Percentiles rank a stretch among this genome's conserved stretches.
Evolutionary conservation across 2,113 vertebrate species (phyloP).

Genomic region (Anhinga rufa): DNA sequence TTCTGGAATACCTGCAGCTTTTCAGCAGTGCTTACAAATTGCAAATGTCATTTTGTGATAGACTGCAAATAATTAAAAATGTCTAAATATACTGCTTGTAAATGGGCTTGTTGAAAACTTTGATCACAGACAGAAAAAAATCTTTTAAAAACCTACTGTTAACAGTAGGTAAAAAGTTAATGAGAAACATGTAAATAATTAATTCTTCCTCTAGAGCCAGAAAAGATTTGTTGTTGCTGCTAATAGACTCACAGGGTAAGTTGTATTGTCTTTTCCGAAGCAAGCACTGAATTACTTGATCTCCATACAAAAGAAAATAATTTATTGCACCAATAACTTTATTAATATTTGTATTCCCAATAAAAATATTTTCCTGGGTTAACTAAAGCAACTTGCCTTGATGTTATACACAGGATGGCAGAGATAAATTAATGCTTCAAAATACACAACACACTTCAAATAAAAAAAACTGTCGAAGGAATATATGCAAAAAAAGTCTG

Average conservation of each 20-base stretch:
- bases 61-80: conserved; percentile 45
- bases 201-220: conserved; percentile 41
- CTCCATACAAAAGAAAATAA: not conserved
- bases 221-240: conserved; percentile 24
- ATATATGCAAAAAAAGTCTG: not conserved
- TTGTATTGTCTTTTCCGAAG: not conserved
- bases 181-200: conserved; percentile 65
- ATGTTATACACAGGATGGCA: not conserved
- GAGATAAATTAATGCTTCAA: not conserved
- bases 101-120: conserved; percentile 49
- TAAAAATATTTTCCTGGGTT: not conserved
- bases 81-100: conserved; percentile 10
- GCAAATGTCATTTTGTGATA: conserved; percentile 26
- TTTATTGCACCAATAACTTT: not conserved
- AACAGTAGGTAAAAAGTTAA: conserved; percentile 61
- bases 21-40: conserved; percentile 21
- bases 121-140: conserved; percentile 30
- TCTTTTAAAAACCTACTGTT: conserved; percentile 38
- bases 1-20: conserved; percentile 8
- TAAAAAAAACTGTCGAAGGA: not conserved
- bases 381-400: not conserved
- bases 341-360: not conserved
- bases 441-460: not conserved
- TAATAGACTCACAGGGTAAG: conserved; percentile 13
- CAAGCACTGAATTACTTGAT: not conserved